These are phyloP conservation scores for Pseudotriccus pelzelni DNA, from an alignment of 2,797 vertebrate genomes.

Conservation along the genomic window DNA sequence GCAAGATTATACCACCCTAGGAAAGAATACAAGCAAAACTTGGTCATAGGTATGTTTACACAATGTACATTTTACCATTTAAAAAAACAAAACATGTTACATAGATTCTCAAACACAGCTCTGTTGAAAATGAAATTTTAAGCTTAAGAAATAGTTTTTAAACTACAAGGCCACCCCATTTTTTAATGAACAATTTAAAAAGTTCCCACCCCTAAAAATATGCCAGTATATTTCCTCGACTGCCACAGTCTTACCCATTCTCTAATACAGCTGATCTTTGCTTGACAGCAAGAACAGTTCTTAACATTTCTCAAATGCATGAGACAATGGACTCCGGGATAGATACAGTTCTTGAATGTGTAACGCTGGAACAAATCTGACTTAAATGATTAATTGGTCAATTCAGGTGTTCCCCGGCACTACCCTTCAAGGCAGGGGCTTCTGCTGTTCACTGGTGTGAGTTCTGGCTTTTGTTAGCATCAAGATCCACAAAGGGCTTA, in stretches of 20 bases:
- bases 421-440: background rate
- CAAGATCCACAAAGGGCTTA: background rate
- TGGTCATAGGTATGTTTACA: slow-evolving; percentile 65
- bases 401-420: background rate
- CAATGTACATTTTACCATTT: slow-evolving; percentile 68
- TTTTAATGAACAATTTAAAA: slow-evolving; percentile 76
- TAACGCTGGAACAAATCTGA: slow-evolving; percentile 41
- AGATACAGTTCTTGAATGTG: background rate
- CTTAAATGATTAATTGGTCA: slow-evolving; percentile 12
- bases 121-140: slow-evolving; percentile 72
- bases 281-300: slow-evolving; percentile 36
- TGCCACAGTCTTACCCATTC: slow-evolving; percentile 51
- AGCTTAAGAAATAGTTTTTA: slow-evolving; percentile 75
- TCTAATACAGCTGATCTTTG: slow-evolving; percentile 21
- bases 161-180: slow-evolving; percentile 77
- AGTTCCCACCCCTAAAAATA: slow-evolving; percentile 79
- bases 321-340: background rate
- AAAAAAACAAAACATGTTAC: slow-evolving; percentile 66
- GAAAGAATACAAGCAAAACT: slow-evolving; percentile 64
- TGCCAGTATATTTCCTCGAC: slow-evolving; percentile 52
- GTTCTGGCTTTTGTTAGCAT: slow-evolving; percentile 18
- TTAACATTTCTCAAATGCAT: slow-evolving; percentile 31
- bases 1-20: slow-evolving; percentile 71
- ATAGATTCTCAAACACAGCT: slow-evolving; percentile 75
- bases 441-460: slow-evolving; percentile 18